phyloP scores from a whole-genome alignment of 2,888 invertebrate species.

The Tridacna gigas region DNA sequence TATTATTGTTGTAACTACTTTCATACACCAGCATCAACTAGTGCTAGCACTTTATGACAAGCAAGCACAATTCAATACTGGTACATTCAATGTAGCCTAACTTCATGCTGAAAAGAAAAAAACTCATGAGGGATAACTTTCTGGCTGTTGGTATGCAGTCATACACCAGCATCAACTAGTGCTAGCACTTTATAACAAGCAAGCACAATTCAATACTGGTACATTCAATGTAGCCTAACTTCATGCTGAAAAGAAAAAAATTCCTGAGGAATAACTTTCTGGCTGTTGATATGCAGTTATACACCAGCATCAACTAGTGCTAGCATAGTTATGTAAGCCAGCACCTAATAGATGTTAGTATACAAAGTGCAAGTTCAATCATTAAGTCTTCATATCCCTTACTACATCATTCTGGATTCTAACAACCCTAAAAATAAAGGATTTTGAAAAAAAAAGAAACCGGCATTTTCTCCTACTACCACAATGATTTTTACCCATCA shows the following conservation, averaged over 20 bases:
- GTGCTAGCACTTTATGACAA: constrained; percentile 23
- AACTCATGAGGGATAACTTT: neutral
- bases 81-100: neutral
- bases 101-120: neutral
- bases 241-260: neutral
- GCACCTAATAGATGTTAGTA: constrained; percentile 10
- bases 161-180: constrained; percentile 41
- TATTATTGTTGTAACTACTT: constrained; percentile 8
- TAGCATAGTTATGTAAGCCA: constrained; percentile 4
- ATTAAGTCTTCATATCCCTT: too few species aligned
- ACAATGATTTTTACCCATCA: too few species aligned
- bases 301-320: constrained; percentile 29
- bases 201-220: constrained; percentile 24
- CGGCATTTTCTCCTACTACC: too few species aligned
- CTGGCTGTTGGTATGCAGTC: neutral
- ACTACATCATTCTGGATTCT: too few species aligned
- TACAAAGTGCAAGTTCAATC: neutral
- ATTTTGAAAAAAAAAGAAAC: too few species aligned
- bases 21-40: constrained; percentile 37
- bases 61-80: constrained; percentile 25
- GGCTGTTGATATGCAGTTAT: neutral
- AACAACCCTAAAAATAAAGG: too few species aligned
- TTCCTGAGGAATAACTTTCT: neutral
- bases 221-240: neutral
- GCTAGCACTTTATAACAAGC: constrained; percentile 20